These are phyloP conservation scores for Taenioides sp. DNA, from an alignment of 2,797 vertebrate genomes.

Conservation along the genomic window DNA sequence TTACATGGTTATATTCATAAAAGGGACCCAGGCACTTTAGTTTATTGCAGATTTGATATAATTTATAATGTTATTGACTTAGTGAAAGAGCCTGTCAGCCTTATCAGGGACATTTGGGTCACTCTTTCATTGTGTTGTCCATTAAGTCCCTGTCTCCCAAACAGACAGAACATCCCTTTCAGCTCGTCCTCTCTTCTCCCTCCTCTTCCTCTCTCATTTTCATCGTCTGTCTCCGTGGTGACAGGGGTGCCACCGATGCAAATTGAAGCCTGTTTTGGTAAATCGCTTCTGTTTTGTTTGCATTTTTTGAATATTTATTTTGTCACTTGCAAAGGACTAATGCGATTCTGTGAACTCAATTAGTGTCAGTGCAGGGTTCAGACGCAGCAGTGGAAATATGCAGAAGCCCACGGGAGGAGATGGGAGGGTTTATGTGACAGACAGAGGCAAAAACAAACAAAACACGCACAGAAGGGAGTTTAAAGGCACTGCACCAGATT, in stretches of 20 bases:
- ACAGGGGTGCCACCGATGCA: constrained; percentile 37
- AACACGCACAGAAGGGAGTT: not conserved
- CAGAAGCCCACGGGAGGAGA: not conserved
- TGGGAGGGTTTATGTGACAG: not conserved
- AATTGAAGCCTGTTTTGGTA: constrained; percentile 50
- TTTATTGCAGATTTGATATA: not conserved
- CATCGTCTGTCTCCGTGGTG: constrained; percentile 34
- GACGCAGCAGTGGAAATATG: constrained; percentile 36
- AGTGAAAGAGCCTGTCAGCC: not conserved
- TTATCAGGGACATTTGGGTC: not conserved
- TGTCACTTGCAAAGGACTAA: constrained; percentile 14
- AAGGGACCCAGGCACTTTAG: too few species aligned
- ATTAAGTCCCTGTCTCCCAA: not conserved
- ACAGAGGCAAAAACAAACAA: not conserved
- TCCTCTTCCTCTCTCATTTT: constrained; percentile 26
- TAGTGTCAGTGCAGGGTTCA: constrained; percentile 53
- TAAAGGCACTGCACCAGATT: too few species aligned
- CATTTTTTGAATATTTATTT: not conserved
- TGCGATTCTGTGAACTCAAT: constrained; percentile 53
- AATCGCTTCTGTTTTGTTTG: constrained; percentile 34
- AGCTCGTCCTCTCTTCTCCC: not conserved
- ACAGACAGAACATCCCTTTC: not conserved
- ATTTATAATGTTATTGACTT: not conserved
- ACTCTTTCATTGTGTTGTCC: not conserved
- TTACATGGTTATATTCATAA: too few species aligned